Conservation (phyloP, 1,140 invertebrate genomes). For the Drosophila littoralis region DNA sequence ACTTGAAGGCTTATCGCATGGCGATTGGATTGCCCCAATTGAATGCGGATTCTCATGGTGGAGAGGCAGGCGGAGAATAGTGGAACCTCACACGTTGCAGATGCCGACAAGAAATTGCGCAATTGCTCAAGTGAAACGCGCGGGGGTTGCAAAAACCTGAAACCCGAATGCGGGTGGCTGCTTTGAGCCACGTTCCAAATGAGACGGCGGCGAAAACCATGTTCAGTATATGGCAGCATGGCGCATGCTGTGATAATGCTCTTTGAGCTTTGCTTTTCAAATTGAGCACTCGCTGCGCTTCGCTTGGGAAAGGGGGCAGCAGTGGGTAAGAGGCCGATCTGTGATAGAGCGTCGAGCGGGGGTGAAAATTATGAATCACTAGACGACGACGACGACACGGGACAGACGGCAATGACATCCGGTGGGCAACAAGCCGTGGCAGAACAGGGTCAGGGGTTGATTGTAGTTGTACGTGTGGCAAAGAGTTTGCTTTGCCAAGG, state of each 20-base stretch:
- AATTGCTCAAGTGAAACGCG: conserved; percentile 39
- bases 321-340: conserved; percentile 43
- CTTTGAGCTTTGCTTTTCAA: conserved; percentile 77
- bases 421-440: conserved; percentile 40
- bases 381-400: conserved; percentile 19
- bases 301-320: not conserved
- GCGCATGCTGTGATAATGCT: conserved; percentile 80
- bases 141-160: conserved; percentile 68
- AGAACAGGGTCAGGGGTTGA: conserved; percentile 19
- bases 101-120: conserved; percentile 56
- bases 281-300: conserved; percentile 81
- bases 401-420: conserved; percentile 56
- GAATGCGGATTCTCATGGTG: conserved; percentile 6
- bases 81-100: conserved; percentile 63
- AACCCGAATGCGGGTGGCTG: conserved; percentile 64
- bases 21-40: conserved; percentile 49
- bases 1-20: conserved; percentile 42
- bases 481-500: conserved; percentile 49
- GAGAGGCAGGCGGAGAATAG: not conserved
- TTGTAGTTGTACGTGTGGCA: conserved; percentile 29
- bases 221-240: conserved; percentile 7
- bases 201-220: not conserved
- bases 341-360: conserved; percentile 52
- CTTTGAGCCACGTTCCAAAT: conserved; percentile 39
- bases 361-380: conserved; percentile 78